Base-by-base conservation (phyloP, 2,888 invertebrate species). In the Dasysyrphus albostriatus region DNA sequence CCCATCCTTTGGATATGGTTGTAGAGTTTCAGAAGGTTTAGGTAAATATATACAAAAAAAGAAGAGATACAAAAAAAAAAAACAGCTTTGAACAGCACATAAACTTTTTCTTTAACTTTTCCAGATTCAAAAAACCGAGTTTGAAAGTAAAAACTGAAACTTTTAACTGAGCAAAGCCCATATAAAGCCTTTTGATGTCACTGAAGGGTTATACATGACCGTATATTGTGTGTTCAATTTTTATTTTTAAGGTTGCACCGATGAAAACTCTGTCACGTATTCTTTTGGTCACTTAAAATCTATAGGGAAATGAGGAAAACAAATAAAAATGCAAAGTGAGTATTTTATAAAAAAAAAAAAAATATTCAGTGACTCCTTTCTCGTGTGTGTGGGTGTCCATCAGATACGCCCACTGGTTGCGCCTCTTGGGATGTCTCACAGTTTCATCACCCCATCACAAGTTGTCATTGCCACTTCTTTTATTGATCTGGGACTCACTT, bases 261-360 rank as follows among this genome's bases (percentile, higher is more conserved):
- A 37, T 19, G 24, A 14, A 67, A 51, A 61, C 47, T 42, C 70
- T 56, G 58, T 49, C 65, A 79, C 47, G 73, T 58, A 39, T 63
- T 47, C 56, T 39, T 19, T 47, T 37, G 54, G 78, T 78, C 74
- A 78, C 78, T 61, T 16, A 44, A 59, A 54, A 24, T 37, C 83
- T 16, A 67, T 19, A 44, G 73, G 78, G 78, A 78, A 58, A 65
- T 54, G 19, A 49, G 37, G 24, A 24, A 16, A 63, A 79, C 67
- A 83, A 83, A 83, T 73, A 83, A 80, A 70, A 83, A 79, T 74
- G 73, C 75, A 79, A 75, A 83, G 56, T 75, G 65, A 74, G 56
- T 42, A n/a, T 44, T 56, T 19, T 76, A 9, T 29, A 37, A 49
- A 39, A 65, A 54, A 44, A 9, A 29, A 37, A 49, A 39, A 65